A percentile compares a stretch with the other conserved stretches of the same genome.
Conservation (phyloP, 2,797 vertebrate genomes). For the Rhodeus uyekii region DNA sequence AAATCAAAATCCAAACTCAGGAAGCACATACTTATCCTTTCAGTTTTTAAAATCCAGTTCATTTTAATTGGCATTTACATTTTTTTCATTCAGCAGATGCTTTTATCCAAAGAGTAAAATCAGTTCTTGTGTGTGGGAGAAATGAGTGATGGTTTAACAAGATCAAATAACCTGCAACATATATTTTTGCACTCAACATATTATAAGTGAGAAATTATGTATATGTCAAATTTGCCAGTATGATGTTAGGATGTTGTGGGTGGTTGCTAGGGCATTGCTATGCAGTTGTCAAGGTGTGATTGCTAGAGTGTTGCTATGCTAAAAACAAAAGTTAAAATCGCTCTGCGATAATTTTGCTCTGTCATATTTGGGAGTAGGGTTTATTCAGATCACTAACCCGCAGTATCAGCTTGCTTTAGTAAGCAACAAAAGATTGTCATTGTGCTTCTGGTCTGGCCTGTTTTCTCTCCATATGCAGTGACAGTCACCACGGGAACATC, state of each 20-base stretch:
- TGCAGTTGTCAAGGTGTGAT: background rate
- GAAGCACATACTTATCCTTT: background rate
- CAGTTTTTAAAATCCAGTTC: background rate
- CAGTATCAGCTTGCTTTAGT: background rate
- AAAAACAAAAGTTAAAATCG: background rate
- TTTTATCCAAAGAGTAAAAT: too few relatives aligned
- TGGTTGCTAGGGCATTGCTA: background rate
- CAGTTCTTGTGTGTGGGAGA: too few relatives aligned
- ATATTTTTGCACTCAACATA: background rate
- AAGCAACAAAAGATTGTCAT: background rate
- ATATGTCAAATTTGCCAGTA: background rate
- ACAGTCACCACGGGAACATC: conserved; percentile 6
- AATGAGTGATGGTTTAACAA: too few relatives aligned
- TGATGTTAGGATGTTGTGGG: background rate
- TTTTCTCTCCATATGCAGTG: background rate
- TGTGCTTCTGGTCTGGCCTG: background rate
- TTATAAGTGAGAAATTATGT: background rate
- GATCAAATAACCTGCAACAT: background rate
- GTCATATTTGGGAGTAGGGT: background rate
- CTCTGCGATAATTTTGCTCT: background rate
- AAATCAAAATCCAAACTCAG: background rate
- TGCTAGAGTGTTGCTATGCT: too few relatives aligned
- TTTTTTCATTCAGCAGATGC: too few relatives aligned
- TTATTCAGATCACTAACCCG: background rate
- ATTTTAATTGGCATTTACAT: too few relatives aligned